phyloP scores from a whole-genome alignment of 2,888 invertebrate genomes.

The Erannis defoliaria region DNA sequence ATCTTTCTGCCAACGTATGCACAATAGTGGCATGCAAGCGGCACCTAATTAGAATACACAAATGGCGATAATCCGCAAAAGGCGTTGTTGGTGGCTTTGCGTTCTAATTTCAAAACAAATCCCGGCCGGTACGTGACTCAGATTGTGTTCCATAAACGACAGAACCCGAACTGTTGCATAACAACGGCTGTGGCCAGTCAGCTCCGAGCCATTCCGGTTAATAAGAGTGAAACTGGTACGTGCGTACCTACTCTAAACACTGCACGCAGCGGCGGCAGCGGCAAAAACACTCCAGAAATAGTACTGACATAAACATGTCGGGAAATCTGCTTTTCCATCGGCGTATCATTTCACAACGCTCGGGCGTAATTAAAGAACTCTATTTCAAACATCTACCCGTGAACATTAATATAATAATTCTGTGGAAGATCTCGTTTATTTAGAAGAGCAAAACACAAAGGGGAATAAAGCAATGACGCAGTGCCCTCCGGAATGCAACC shows the following conservation, averaged over 20 bases:
- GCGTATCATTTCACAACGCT: conserved; percentile 37
- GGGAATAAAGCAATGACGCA: conserved; percentile 58
- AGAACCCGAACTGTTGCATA: conserved; percentile 73
- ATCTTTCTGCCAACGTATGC: conserved; percentile 30
- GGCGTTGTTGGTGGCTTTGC: conserved; percentile 75
- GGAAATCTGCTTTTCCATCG: conserved; percentile 40
- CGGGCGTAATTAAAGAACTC: conserved; percentile 10
- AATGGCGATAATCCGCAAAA: conserved; percentile 79
- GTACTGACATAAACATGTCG: conserved; percentile 43
- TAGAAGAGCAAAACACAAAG: conserved; percentile 39
- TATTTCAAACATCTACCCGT: neutral
- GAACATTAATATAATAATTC: conserved; percentile 8
- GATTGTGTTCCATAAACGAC: conserved; percentile 77
- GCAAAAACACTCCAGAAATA: conserved; percentile 50
- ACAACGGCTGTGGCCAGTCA: conserved; percentile 55
- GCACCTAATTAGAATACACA: conserved; percentile 74
- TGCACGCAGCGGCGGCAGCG: conserved; percentile 31
- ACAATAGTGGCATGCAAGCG: conserved; percentile 33
- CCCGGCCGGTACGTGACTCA: conserved; percentile 83
- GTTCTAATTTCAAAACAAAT: conserved; percentile 86
- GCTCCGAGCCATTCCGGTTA: conserved; percentile 62
- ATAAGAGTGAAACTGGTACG: conserved; percentile 75
- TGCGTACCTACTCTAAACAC: conserved; percentile 52
- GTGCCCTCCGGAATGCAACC: conserved; percentile 60
- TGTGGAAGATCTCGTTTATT: conserved; percentile 9